Base-by-base conservation (phyloP, 1,140 invertebrate species). In the Hyposmocoma kahamanoa region DNA sequence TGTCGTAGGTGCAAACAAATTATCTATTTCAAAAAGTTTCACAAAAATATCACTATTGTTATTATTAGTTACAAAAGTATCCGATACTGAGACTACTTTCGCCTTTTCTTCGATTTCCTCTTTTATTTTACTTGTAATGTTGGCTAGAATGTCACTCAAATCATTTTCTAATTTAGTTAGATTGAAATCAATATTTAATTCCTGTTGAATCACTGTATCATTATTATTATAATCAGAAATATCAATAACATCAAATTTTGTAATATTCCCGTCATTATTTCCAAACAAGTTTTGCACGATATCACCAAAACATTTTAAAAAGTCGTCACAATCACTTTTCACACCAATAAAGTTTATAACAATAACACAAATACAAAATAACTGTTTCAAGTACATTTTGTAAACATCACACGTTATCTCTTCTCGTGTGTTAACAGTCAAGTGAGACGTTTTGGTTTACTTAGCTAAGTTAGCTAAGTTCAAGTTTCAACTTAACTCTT, bases 31-130 rank as follows among this genome's bases (percentile, higher is more conserved):
- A 24, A 74, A 70, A 3, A 63, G 54, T 56, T 66, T 73, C 1
- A 80, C 52, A 19, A 53, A 64, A 38, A 80, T 62, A 5, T 66
- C 45, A 5, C 67, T 68, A 26, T 68, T 59, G 26, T 75, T 62
- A 13, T 47, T 47, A 24, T 45, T 15, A 26, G 56, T 3, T 58
- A 50, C 54, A 13, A 53, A 60, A 42, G 38, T 44, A 30, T 49
- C 22, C 36, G 9, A 22, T 48, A 41, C 32, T 13, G 1, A 2
- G 4, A 30, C 22, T 18, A 59, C 46, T 44, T 48, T 59, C 2
- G 55, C 39, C 5, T 60, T 47, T 20, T 42, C 43, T 22, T 62
- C 52, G 5, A 65, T 39, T 51, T 66, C 58, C 20, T 67, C 50
- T 53, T 66, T 49, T n/a, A 79, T 47, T 42, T 69, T 67, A 41